Base-by-base conservation (phyloP, 2,888 invertebrate species). In the Troides oblongomaculatus region DNA sequence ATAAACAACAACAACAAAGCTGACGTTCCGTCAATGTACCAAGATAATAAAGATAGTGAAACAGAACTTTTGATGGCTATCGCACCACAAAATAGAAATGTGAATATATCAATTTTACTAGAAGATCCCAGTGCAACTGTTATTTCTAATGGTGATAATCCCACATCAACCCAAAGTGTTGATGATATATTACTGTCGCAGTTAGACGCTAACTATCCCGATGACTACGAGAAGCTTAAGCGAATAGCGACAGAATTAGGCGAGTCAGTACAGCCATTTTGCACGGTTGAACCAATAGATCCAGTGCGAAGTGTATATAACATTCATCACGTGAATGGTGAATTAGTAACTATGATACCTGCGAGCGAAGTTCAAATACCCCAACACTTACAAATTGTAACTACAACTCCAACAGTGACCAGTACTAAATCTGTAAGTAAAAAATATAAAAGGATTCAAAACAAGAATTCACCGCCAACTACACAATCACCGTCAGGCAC, bases 171-270 rank as follows among this genome's bases (percentile, higher is more conserved):
- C 64, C 93, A 92, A 78, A 94, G 94, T 74, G 95, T 96, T 66
- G 96, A 96, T 76, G 96, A 96, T 74, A 92, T 96, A 63, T 81
- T 96, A 64, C 84, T 96, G 10, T 95, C 95, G 4, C 95, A 95
- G 74, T 81, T 96, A 71, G 95, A 96, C 74, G 93, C 94, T 50
- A 94, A 94, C 50, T 95, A 95, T 77, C 95, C 96, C 0, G 97
- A 96, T 75, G 97, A 97, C 81, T 97, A 96, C 79, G 97, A 97
- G 81, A 97, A 97, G 81, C 92, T 97, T 71, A 97, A 97, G 82
- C 93, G 96, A 78, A 96, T 97, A 87, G 96, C 97, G 50, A 95
- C 95, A 77, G 97, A 97, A 82, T 95, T 97, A 43, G 96, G 95
- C 0, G 96, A 96, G 81, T 95, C 95, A 0, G 95, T 96, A 78